Evolutionary conservation across 2,888 invertebrate genomes (phyloP), one percentile per base, ranked within the genome.

Genomic region (Chorisops tibialis): DNA sequence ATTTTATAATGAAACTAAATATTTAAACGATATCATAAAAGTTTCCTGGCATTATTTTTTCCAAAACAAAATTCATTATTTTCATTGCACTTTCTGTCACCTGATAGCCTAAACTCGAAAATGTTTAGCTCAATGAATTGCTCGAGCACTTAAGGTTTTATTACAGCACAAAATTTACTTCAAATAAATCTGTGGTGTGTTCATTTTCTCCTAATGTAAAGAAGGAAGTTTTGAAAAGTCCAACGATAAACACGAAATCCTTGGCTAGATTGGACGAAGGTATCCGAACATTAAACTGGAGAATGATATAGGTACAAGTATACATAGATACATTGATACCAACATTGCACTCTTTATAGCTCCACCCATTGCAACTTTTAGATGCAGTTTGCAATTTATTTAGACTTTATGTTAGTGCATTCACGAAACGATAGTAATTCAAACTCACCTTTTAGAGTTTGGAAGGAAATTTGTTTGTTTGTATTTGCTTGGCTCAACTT

Each of bases 281-380:
- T 5, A 24, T 4, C 7, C 4, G 21, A n/a, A 22, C 7, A 45
- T 14, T 19, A 18, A 45, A 16, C 45, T n/a, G 18, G 16, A 11
- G 43, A 14, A 18, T 16, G 9, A 16, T 4, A 18, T 45, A 50
- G 35, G 3, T 30, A 30, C 19, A 48, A 21, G 21, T 49, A 9
- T 7, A n/a, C 30, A 24, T 7, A 5, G 12, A 14, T 3, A 37
- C 19, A 18, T 9, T 11, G 37, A 9, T 38, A 41, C 39, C 41
- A 39, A 54, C 39, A 54, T 54, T 54, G 38, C 52, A 54, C 24
- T 54, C 39, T 54, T 54, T 54, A 54, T 39, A 41, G 52, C n/a
- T n/a, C 14, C 6, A 21, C 5, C 52, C 21, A 54, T 54, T 39
- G 39, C 52, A 54, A 54, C 35, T 54, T 54, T 54, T 54, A 54